Percentiles rank a stretch among this genome's conserved stretches.
These are phyloP conservation scores for Emmelina monodactyla DNA, from an alignment of 2,888 invertebrate species.

Conservation along the genomic window DNA sequence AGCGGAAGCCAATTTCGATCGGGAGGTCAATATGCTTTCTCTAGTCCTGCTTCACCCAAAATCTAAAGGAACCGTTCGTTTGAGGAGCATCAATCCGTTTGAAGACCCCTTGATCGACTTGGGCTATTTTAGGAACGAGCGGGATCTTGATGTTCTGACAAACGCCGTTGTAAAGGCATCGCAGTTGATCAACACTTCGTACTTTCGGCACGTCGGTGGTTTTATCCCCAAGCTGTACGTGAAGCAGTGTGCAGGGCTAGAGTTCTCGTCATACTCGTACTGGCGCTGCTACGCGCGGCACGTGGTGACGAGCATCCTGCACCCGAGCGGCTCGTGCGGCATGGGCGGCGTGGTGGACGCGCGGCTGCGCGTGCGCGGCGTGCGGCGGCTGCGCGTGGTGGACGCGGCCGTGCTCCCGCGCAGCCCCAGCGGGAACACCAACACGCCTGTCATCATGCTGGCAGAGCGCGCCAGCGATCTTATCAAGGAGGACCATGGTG, in stretches of 20 bases:
- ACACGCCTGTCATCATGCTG: constrained; percentile 49
- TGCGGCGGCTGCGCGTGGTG: constrained; percentile 33
- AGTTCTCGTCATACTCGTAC: constrained; percentile 64
- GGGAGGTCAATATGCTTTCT: constrained; percentile 27
- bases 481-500: constrained; percentile 33
- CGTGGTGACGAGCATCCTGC: constrained; percentile 65
- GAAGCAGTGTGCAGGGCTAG: constrained; percentile 52
- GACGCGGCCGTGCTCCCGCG: constrained; percentile 49
- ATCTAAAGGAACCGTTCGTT: constrained; percentile 37
- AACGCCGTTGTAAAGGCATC: constrained; percentile 34
- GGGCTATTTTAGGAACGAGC: constrained; percentile 32
- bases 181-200: constrained; percentile 28
- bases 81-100: constrained; percentile 32
- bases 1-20: constrained; percentile 26
- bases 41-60: constrained; percentile 34
- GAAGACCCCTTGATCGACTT: constrained; percentile 38
- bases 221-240: constrained; percentile 32
- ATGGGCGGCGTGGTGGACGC: constrained; percentile 54
- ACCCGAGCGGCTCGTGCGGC: constrained; percentile 59
- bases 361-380: constrained; percentile 31
- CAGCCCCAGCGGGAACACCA: constrained; percentile 45
- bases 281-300: constrained; percentile 70
- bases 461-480: constrained; percentile 51
- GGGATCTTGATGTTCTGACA: constrained; percentile 26
- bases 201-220: constrained; percentile 28